Base-by-base conservation (phyloP, 2,797 vertebrate genomes). In the Adrianichthys oophorus region DNA sequence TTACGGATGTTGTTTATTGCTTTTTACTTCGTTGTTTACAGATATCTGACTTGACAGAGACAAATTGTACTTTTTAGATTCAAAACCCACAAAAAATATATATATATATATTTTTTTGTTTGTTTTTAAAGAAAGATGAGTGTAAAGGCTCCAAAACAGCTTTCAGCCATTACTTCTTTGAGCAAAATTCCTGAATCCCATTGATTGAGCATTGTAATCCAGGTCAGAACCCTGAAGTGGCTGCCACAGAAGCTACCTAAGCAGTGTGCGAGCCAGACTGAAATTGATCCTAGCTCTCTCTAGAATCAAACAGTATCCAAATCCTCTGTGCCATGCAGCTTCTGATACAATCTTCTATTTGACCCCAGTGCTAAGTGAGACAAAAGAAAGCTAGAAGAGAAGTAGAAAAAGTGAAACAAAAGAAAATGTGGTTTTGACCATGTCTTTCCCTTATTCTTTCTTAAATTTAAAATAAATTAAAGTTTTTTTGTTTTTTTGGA, bases 211-310 rank as follows among this genome's bases (percentile, higher is more conserved):
- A 80, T 64, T 65, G 78, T 87, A 87, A 89, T 88, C 85, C 80
- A 79, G 87, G 88, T 90, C 89, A 89, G 70, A 83, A 66, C 74
- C 74, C 68, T 72, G 77, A 74, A 76, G 82, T 77, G 80, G 71
- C 80, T 74, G 82, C 56, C 83, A 72, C 70, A 79, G 78, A 75
- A 81, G 79, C 72, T 70, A 76, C 71, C 80, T 73, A 83, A 84
- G 85, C 85, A 79, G 44, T 73, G 78, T 85, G 79, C 57, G 41
- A 40, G 74, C 79, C 70, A 84, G 80, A 78, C 57, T 81, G 69
- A 89, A 89, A 91, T 88, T 86, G 88, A 90, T 92, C 87, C 73
- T 63, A 69, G 72, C 56, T 48, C 77, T 78, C 76, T 71, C 70
- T 59, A 40, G 57, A 87, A 88, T 89, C 76, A 76, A 88, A 88